phyloP scores from a whole-genome alignment of 2,888 invertebrate species.

The Dolomedes plantarius region DNA sequence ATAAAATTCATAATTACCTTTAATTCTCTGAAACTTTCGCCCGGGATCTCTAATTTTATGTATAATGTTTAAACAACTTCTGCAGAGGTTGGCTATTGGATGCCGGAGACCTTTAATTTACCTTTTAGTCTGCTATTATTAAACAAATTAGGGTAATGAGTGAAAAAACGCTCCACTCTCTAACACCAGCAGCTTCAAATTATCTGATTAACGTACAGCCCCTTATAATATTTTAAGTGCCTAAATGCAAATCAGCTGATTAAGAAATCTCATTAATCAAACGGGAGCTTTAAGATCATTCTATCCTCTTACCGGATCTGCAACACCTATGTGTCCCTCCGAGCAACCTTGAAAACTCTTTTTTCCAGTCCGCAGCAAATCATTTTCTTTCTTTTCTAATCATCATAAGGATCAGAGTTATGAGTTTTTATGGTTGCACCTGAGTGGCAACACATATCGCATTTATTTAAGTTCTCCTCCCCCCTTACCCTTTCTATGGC shows the following conservation, averaged over 20 bases:
- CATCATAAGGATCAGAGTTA: constrained; percentile 2
- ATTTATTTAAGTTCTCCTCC: constrained; percentile 1
- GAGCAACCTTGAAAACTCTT: constrained; percentile 32
- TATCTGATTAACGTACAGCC: constrained; percentile 5
- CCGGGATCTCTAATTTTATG: not conserved
- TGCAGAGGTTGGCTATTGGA: not conserved
- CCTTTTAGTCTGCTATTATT: not conserved
- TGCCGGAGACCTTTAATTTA: constrained; percentile 3
- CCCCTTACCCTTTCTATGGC: not conserved
- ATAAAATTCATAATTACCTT: not conserved
- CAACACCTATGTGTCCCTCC: not conserved
- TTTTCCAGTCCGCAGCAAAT: not conserved
- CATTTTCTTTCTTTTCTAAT: constrained; percentile 20
- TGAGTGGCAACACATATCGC: constrained; percentile 21
- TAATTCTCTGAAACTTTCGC: not conserved
- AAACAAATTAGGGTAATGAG: not conserved
- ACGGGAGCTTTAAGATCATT: not conserved
- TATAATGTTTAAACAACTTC: not conserved
- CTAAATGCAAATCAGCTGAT: constrained; percentile 13
- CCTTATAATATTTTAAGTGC: constrained; percentile 4
- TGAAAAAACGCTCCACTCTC: not conserved
- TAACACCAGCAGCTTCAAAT: constrained; percentile 11
- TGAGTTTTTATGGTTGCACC: not conserved
- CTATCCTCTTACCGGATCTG: not conserved
- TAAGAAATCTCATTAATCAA: constrained; percentile 6